A percentile compares a stretch with the other conserved stretches of the same genome.
phyloP scores from a whole-genome alignment of 2,888 invertebrate genomes.

The Nomada ferruginata region DNA sequence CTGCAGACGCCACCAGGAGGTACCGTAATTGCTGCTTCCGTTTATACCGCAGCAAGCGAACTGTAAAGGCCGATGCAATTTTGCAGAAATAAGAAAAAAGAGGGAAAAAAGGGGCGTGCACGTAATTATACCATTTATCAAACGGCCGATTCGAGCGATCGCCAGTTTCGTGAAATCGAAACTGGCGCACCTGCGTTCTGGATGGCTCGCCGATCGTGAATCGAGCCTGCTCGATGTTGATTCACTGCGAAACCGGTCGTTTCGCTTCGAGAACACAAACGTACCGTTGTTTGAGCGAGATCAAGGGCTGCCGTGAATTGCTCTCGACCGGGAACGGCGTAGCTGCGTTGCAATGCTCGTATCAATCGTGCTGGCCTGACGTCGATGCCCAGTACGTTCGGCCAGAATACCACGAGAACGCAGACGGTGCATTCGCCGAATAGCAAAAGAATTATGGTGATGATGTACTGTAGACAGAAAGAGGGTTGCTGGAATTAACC shows the following conservation, averaged over 20 bases:
- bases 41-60: slow-evolving; percentile 93
- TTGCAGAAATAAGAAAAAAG: not conserved
- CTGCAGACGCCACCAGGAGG: slow-evolving; percentile 91
- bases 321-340: slow-evolving; percentile 90
- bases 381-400: slow-evolving; percentile 90
- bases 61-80: slow-evolving; percentile 83
- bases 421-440: slow-evolving; percentile 90
- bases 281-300: slow-evolving; percentile 88
- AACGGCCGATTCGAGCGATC: not conserved
- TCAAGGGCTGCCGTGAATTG: slow-evolving; percentile 93
- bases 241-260: not conserved
- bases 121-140: slow-evolving; percentile 29
- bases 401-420: slow-evolving; percentile 90
- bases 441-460: slow-evolving; percentile 88
- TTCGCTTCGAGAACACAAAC: slow-evolving; percentile 3
- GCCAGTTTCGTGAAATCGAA: slow-evolving; percentile 2
- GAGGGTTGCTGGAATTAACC: not conserved
- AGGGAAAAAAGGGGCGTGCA: slow-evolving; percentile 31
- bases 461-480: slow-evolving; percentile 87
- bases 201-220: not conserved
- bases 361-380: slow-evolving; percentile 89
- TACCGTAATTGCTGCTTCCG: slow-evolving; percentile 92
- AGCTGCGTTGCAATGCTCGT: slow-evolving; percentile 90
- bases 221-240: not conserved
- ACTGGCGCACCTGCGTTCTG: slow-evolving; percentile 13